A percentile compares a stretch with the other conserved stretches of the same genome.
phyloP scores from a whole-genome alignment of 2,113 vertebrate genomes.

The Alligator sinensis region DNA sequence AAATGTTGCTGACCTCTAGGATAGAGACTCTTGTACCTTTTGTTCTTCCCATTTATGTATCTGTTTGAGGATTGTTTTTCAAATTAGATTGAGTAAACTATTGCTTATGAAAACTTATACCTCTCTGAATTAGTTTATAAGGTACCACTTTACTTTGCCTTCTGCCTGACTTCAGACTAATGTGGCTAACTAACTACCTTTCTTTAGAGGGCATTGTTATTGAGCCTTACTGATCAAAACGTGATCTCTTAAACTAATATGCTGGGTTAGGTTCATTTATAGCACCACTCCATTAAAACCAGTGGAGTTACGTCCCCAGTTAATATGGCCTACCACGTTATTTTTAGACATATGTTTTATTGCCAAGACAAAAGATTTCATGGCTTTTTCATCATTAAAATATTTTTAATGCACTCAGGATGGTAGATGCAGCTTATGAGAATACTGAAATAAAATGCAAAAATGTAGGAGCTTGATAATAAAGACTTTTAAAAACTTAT shows the following conservation, averaged over 20 bases:
- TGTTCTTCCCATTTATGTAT: background rate
- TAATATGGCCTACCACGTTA: slow-evolving; percentile 28
- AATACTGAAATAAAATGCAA: slow-evolving; percentile 28
- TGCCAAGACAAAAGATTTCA: slow-evolving; percentile 30
- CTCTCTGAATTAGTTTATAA: too few species aligned
- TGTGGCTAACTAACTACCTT: too few species aligned
- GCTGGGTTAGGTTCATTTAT: background rate
- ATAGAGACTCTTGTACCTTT: background rate
- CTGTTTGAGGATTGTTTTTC: background rate
- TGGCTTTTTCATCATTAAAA: background rate
- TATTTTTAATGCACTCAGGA: slow-evolving; percentile 30
- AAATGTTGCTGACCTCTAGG: background rate
- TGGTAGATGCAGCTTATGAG: slow-evolving; percentile 18
- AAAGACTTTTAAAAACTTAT: slow-evolving; percentile 10
- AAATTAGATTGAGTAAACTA: too few species aligned
- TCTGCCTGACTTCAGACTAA: too few species aligned
- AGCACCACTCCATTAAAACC: background rate
- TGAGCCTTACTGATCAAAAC: background rate
- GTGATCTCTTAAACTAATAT: background rate
- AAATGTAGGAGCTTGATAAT: slow-evolving; percentile 29
- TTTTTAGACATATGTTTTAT: slow-evolving; percentile 25
- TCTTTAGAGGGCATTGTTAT: too few species aligned
- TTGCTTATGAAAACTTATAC: too few species aligned
- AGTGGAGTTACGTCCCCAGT: slow-evolving; percentile 7
- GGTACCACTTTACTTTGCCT: too few species aligned